Base-by-base conservation (phyloP, 2,888 invertebrate species). In the Macaria liturata region DNA sequence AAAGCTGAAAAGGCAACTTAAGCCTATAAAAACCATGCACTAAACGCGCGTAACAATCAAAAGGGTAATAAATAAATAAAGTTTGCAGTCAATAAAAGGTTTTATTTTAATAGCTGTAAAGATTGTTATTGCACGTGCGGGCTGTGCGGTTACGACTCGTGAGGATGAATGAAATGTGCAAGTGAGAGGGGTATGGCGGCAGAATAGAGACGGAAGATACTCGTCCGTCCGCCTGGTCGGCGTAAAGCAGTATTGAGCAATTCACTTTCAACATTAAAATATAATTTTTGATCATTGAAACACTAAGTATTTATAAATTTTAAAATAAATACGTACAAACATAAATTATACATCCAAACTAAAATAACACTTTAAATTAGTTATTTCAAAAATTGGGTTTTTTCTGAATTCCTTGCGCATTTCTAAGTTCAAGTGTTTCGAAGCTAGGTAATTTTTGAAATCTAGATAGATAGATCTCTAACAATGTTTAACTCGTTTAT, bases 1-100 rank as follows among this genome's bases (percentile, higher is more conserved):
- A 91, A 91, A 92, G 90, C 92, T 91, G 91, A 91, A 92, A 92
- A 91, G 91, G 89, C 91, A 89, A 87, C 86, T 91, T 86, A 86
- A 86, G 88, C 90, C 88, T 88, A 89, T 89, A 92, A 92, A 93
- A 91, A 88, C 88, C 90, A 88, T 89, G 91, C 92, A 88, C 91
- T 92, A 92, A 92, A 91, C 88, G 81, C 83, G 74, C 75, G 71
- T 76, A 76, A 82, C 84, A 83, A 80, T 85, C 83, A 81, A 86
- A 89, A 90, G 74, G 70, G 87, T 81, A 80, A 76, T 86, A 91
- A 88, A 91, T 88, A 88, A 88, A 89, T 84, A 88, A 85, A 88
- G 69, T 81, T 80, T 80, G 74, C 86, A 89, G 78, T 71, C 89
- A 87, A 90, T 88, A 90, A 87, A 89, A 83, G 80, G 76, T 90